Base-by-base conservation (phyloP, 2,888 invertebrate genomes). In the Miltochrista miniata region DNA sequence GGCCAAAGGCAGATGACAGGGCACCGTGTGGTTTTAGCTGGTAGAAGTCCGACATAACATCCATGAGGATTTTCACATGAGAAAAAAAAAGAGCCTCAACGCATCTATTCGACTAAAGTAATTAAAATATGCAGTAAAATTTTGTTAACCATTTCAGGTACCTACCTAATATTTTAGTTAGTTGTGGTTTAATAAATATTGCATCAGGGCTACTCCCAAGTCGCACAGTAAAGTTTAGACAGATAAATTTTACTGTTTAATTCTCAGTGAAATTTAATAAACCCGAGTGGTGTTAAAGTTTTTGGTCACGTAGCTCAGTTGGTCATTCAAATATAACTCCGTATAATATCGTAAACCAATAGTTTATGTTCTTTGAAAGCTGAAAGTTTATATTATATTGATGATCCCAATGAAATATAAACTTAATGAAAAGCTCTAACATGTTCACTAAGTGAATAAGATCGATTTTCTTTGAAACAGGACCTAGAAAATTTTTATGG, bases 341-440 rank as follows among this genome's bases (percentile, higher is more conserved):
- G 60, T 65, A 71, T 66, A 70, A 72, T 68, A 72, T 71, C 64
- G 61, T 67, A 72, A 68, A 64, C 67, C 69, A 70, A 74, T 79
- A 70, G 63, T 88, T 88, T 87, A 88, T 74, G 76, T 74, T 65
- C 64, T 66, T 71, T 75, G 61, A 69, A 66, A 79, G 77, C 79
- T 69, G 79, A 82, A 75, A 79, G 77, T 73, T 81, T 74, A 79
- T 78, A 83, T 76, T 86, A 86, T 85, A 85, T 81, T 59, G 78
- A 74, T 77, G 71, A 77, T 84, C 77, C 73, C 52, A 24, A 24
- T 24, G 5, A 24, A 24, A 24, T 24, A 24, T 24, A 24, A 24
- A 24, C 2, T 24, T 24, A 24, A 24, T 24, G 55, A 72, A 77
- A 77, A 60, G 66, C 61, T 74, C 82, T 80, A 82, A 82, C 67